Conservation (phyloP, 2,888 invertebrate genomes). For the Hydropsyche betteni region DNA sequence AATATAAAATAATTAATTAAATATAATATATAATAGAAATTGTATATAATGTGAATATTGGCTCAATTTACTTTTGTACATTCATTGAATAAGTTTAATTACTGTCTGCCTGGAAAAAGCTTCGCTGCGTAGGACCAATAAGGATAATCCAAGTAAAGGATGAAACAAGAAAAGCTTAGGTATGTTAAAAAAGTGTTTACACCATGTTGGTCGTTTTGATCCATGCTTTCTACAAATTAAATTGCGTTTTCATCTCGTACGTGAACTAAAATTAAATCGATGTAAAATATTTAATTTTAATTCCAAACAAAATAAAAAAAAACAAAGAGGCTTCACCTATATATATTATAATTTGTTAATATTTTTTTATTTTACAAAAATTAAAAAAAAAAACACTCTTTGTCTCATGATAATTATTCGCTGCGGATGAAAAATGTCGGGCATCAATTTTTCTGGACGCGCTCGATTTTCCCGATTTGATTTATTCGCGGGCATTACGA, state of each 20-base stretch:
- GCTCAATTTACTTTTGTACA: too few relatives aligned
- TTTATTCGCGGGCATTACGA: not conserved
- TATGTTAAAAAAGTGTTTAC: constrained; percentile 11
- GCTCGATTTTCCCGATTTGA: constrained; percentile 3
- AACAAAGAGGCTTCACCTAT: not conserved
- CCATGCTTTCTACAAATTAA: constrained; percentile 8
- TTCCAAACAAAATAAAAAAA: not conserved
- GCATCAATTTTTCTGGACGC: constrained; percentile 9
- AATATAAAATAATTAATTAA: too few relatives aligned
- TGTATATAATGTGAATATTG: too few relatives aligned
- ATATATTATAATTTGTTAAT: not conserved
- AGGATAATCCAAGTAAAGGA: not conserved
- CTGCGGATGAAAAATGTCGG: constrained; percentile 18
- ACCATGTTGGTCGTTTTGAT: constrained; percentile 5
- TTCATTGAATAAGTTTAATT: not conserved
- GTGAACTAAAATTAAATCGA: too few relatives aligned
- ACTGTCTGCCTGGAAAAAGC: not conserved
- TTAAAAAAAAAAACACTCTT: not conserved
- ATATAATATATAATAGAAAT: too few relatives aligned
- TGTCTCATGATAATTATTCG: not conserved
- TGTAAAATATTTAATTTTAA: too few relatives aligned
- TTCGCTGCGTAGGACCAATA: not conserved
- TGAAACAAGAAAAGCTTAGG: not conserved
- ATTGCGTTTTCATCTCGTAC: too few relatives aligned
- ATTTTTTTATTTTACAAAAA: not conserved